phyloP scores from a whole-genome alignment of 1,140 invertebrate species.

The Kradibia gibbosae region DNA sequence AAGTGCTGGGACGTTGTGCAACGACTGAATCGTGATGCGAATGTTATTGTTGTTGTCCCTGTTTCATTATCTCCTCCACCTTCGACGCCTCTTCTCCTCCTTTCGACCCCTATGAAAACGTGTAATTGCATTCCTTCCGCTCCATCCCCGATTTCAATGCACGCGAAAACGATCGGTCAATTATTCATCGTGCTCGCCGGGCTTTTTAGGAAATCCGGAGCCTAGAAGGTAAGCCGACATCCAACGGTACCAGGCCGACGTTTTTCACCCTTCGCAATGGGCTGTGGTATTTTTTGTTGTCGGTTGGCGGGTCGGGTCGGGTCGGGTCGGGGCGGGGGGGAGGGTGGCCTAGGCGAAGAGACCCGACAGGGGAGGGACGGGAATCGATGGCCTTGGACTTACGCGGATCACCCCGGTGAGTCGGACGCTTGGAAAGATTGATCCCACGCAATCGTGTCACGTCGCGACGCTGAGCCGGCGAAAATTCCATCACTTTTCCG shows the following conservation, averaged over 20 bases:
- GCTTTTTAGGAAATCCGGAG: neutral
- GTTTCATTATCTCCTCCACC: neutral
- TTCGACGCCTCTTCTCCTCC: neutral
- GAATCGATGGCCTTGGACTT: conserved; percentile 39
- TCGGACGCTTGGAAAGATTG: conserved; percentile 21
- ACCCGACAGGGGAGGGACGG: too few species aligned
- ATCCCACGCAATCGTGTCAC: conserved; percentile 8
- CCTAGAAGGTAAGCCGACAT: neutral
- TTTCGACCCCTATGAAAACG: neutral
- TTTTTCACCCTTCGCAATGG: too few species aligned
- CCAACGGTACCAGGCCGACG: neutral
- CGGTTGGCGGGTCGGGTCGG: too few species aligned
- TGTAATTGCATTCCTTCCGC: neutral
- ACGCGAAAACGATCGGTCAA: neutral
- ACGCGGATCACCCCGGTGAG: neutral
- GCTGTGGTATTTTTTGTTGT: too few species aligned
- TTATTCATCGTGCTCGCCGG: neutral
- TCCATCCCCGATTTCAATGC: neutral
- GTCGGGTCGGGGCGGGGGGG: too few species aligned
- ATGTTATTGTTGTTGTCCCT: conserved; percentile 37
- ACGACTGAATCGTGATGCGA: conserved; percentile 45
- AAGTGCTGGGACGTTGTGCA: conserved; percentile 46
- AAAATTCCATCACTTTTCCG: neutral
- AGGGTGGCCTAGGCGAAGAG: too few species aligned
- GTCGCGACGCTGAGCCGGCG: neutral